These are phyloP conservation scores for Aphelinus certus DNA, from an alignment of 1,140 invertebrate species.

Conservation along the genomic window DNA sequence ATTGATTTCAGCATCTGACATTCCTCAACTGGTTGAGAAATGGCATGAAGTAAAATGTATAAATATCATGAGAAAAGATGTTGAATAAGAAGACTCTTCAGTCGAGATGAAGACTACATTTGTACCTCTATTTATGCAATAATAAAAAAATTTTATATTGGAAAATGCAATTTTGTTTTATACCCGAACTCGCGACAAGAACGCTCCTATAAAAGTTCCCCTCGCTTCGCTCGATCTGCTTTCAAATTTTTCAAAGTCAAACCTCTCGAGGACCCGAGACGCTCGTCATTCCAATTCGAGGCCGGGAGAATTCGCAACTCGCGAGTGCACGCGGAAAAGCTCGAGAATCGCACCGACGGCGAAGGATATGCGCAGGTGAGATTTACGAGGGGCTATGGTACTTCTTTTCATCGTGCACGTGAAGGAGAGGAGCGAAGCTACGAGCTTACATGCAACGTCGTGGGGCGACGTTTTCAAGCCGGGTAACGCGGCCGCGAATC, in stretches of 20 bases:
- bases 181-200: background rate
- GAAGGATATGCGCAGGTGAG: background rate
- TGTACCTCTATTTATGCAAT: constrained; percentile 35
- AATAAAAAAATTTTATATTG: constrained; percentile 37
- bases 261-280: too few relatives aligned
- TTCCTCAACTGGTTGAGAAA: constrained; percentile 36
- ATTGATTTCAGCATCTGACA: background rate
- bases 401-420: background rate
- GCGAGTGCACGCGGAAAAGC: too few relatives aligned
- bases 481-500: constrained; percentile 5
- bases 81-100: constrained; percentile 8
- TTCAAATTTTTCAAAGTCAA: too few relatives aligned
- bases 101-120: constrained; percentile 19
- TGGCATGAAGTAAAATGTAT: background rate
- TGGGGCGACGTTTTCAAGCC: constrained; percentile 17
- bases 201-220: too few relatives aligned
- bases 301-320: too few relatives aligned
- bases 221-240: too few relatives aligned
- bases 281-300: too few relatives aligned
- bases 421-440: background rate
- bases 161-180: background rate
- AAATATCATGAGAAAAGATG: background rate
- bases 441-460: constrained; percentile 7
- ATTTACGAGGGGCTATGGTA: background rate
- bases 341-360: too few relatives aligned